These are phyloP conservation scores for Stegostoma tigrinum DNA, from an alignment of 2,113 vertebrate species.

Conservation along the genomic window DNA sequence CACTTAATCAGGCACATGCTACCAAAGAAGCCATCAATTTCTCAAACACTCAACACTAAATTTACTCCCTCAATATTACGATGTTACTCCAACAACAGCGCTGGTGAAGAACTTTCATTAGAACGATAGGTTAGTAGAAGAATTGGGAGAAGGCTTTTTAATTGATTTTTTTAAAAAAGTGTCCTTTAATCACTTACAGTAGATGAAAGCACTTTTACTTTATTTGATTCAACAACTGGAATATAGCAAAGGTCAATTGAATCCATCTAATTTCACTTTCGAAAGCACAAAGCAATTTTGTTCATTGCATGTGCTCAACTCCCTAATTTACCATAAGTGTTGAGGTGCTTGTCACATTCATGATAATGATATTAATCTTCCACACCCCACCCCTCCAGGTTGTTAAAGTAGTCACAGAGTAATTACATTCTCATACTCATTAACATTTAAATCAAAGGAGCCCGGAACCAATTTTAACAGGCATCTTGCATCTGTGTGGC, in stretches of 20 bases:
- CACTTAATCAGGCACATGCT: neutral
- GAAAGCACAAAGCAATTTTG: slow-evolving; percentile 68
- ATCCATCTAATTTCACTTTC: slow-evolving; percentile 61
- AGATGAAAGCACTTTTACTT: slow-evolving; percentile 42
- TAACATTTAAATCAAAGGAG: slow-evolving; percentile 83
- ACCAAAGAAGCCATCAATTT: neutral
- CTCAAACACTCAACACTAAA: neutral
- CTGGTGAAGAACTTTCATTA: neutral
- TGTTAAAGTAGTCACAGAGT: slow-evolving; percentile 79
- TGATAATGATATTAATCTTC: slow-evolving; percentile 72
- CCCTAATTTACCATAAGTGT: slow-evolving; percentile 41
- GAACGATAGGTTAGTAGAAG: neutral
- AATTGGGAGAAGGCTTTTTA: neutral
- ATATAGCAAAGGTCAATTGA: slow-evolving; percentile 63
- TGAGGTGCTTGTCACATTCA: slow-evolving; percentile 72
- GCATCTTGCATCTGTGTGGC: slow-evolving; percentile 74
- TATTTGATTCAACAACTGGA: slow-evolving; percentile 55
- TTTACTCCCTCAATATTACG: neutral
- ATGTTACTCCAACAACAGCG: neutral
- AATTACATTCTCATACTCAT: slow-evolving; percentile 84
- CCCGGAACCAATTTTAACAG: slow-evolving; percentile 70
- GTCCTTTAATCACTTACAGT: neutral
- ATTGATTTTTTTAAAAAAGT: neutral
- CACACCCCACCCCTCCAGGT: slow-evolving; percentile 52
- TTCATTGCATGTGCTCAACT: slow-evolving; percentile 71